Base-by-base conservation (phyloP, 2,888 invertebrate species). In the Pseudococcus jackbeardsleyi region DNA sequence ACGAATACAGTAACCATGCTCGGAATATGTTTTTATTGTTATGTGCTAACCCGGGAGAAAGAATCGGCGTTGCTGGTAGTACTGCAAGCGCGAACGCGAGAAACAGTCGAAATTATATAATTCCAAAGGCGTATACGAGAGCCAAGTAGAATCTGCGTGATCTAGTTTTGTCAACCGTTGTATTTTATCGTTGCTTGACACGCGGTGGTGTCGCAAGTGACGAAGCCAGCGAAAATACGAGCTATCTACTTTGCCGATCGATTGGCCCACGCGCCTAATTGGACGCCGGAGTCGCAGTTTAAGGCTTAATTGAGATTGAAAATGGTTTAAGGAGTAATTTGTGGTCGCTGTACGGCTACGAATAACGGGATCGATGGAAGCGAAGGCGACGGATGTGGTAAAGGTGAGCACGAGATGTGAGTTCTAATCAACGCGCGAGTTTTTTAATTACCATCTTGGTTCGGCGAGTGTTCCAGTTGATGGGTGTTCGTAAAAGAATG, bases 241-340 rank as follows among this genome's bases (percentile, higher is more conserved):
- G 33, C 26, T 33, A 33, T 3, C 72, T 8, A 22, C 22, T 33
- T 33, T 59, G n/a, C 59, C 59, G n/a, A 59, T 59, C 22, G 64
- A 68, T 68, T 72, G 33, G 72, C 72, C 33, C 72, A 72, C 33
- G 4, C 33, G 72, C 5, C 72, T 72, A 72, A 72, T 72, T 72
- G 72, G 72, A 15, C 33, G 15, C 33, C 33, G 26, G 42, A 46
- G 17, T 17, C 42, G 42, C 0, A 42, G 9, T 82, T 82, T 82
- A 4, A 2, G 5, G 5, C 77, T 46, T 82, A 82, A 82, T 82
- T 82, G 79, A 82, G 79, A 82, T 82, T 7, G 79, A 46, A 46
- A 82, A 82, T 82, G 79, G 19, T 82, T 82, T 46, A 82, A 42
- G 46, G 19, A 82, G 79, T 82, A 46, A 82, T 82, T 82, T 82